Evolutionary conservation across 1,140 invertebrate species (phyloP), one percentile per base, ranked within the genome.

Genomic region (Cydia strobilella): DNA sequence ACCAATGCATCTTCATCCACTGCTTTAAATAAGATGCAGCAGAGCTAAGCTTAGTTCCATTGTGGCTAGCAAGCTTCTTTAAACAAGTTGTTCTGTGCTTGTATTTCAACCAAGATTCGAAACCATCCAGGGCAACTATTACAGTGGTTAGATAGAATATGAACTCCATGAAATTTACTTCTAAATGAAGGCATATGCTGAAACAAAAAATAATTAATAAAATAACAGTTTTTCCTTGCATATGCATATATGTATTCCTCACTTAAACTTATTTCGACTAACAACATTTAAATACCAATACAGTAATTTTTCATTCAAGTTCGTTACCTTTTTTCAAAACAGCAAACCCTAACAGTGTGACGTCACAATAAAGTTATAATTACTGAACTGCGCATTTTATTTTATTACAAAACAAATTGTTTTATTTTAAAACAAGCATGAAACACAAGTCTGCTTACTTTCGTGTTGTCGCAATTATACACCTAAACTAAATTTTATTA

Each of bases 101-200:
- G 77, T 87, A 80, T 79, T 86, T 90, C 48, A 92, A 79, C 90
- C 90, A 92, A n/a, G 83, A 75, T 81, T 92, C 90, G 78, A 91
- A 84, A 66, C 85, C 90, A 82, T 92, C 89, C 72, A 88, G 72
- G 76, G 66, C 75, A 62, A 89, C 13, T 65, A 88, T 73, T 59
- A 80, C 54, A 71, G 86, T 79, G 72, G 73, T 81, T 72, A 86
- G 71, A 74, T 80, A 79, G 54, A 86, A 81, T 69, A 86, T 62
- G 72, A 90, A 86, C 81, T 86, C 80, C 65, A 90, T 76, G 31
- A 89, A 79, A 75, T 85, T 89, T 9, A 90, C 77, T 81, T 92
- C 80, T 74, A 79, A 78, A 77, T 86, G 79, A 39, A 86, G 80
- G 77, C 82, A 84, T 20, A 85, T 39, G 31, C 90, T 92, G 82